phyloP scores from a whole-genome alignment of 37 sponge, comb jelly and placozoan species.

The Theonella swinhoei region DNA sequence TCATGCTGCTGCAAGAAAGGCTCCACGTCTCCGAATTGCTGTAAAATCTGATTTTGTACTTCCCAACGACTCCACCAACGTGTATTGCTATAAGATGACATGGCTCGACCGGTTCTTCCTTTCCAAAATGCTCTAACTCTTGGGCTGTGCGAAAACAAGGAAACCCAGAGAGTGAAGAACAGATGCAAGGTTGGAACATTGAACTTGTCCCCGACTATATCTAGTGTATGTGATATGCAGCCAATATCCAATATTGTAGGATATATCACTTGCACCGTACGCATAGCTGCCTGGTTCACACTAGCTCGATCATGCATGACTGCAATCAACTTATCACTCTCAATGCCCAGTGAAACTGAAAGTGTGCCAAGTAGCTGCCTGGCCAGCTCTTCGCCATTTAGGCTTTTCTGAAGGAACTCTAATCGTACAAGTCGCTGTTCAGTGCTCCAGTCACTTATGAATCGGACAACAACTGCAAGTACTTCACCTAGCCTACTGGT shows the following conservation, averaged over 20 bases:
- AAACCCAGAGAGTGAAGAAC: neutral
- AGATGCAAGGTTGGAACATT: neutral
- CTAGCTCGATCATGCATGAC: slow-evolving; percentile 36
- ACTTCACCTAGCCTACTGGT: slow-evolving; percentile 25
- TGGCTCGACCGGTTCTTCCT: neutral
- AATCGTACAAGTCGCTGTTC: slow-evolving; percentile 18
- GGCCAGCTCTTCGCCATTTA: slow-evolving; percentile 24
- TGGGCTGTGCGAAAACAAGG: slow-evolving; percentile 9
- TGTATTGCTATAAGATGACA: neutral
- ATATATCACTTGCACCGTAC: slow-evolving; percentile 6
- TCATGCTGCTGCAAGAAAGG: slow-evolving; percentile 1
- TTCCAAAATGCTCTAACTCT: neutral
- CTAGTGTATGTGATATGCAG: slow-evolving; percentile 21
- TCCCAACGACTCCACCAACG: slow-evolving; percentile 23
- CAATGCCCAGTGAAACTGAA: neutral
- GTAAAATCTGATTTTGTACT: neutral
- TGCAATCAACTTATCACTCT: neutral
- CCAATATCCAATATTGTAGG: slow-evolving; percentile 9
- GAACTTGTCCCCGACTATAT: slow-evolving; percentile 2
- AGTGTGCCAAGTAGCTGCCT: slow-evolving; percentile 13
- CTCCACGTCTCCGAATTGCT: slow-evolving; percentile 16
- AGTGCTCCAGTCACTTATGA: slow-evolving; percentile 5
- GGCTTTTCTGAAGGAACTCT: slow-evolving; percentile 20
- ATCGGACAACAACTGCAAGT: slow-evolving; percentile 18
- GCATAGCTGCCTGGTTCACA: slow-evolving; percentile 4